phyloP scores from a whole-genome alignment of 1,140 invertebrate genomes.

The Eriosoma lanigerum region DNA sequence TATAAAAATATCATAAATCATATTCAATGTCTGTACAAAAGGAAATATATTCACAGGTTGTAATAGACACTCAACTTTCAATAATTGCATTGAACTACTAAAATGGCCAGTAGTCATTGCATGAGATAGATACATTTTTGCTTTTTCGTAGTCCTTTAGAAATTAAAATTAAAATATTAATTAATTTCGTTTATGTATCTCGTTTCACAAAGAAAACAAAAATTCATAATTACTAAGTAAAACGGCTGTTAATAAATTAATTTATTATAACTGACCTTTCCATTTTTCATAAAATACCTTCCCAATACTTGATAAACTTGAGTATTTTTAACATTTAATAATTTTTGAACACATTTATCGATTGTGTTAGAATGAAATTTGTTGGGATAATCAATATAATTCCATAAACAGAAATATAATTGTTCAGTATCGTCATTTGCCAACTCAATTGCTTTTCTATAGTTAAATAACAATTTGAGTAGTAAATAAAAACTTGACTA shows the following conservation, averaged over 20 bases:
- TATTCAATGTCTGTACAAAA: constrained; percentile 13
- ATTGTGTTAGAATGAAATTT: not conserved
- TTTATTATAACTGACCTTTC: not conserved
- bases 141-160: constrained; percentile 32
- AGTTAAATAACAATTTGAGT: too few species aligned
- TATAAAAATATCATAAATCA: constrained; percentile 22
- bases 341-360: not conserved
- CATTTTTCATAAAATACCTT: constrained; percentile 34
- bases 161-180: not conserved
- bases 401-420: not conserved
- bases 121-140: constrained; percentile 21
- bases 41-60: constrained; percentile 27
- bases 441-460: constrained; percentile 21
- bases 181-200: too few species aligned
- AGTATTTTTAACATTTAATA: not conserved
- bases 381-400: constrained; percentile 2
- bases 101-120: constrained; percentile 40
- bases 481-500: too few species aligned
- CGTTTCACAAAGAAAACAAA: too few species aligned
- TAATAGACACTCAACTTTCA: constrained; percentile 33
- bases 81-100: constrained; percentile 9
- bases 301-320: not conserved
- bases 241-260: too few species aligned
- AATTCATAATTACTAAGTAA: not conserved
- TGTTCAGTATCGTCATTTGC: not conserved